phyloP scores from a whole-genome alignment of 2,888 invertebrate genomes.

The Mimachlamys varia region DNA sequence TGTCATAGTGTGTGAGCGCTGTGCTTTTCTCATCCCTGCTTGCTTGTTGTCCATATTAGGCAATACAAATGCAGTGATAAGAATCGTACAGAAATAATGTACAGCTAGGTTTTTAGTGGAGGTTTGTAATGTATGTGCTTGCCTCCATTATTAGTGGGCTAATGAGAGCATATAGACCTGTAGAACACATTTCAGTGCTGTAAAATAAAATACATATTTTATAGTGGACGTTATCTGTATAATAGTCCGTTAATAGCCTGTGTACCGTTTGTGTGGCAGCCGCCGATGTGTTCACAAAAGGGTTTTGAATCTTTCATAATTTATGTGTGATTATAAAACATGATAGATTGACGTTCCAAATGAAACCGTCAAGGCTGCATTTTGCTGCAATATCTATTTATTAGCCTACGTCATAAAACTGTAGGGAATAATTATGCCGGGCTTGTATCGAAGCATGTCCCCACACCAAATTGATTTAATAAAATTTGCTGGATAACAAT shows the following conservation, averaged over 20 bases:
- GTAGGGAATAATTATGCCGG: neutral
- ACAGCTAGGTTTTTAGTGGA: neutral
- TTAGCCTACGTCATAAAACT: neutral
- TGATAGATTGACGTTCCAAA: neutral
- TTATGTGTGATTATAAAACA: neutral
- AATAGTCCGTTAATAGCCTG: too few relatives aligned
- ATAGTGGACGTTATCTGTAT: too few relatives aligned
- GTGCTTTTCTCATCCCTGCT: neutral
- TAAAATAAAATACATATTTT: too few relatives aligned
- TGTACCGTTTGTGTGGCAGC: too few relatives aligned
- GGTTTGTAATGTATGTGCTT: too few relatives aligned
- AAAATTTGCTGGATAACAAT: conserved; percentile 3
- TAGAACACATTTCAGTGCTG: neutral
- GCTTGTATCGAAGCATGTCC: neutral
- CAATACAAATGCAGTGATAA: neutral
- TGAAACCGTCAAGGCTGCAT: neutral
- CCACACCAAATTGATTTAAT: neutral
- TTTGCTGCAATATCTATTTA: neutral
- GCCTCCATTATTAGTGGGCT: neutral
- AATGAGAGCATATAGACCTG: neutral
- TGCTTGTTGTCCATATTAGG: conserved; percentile 13
- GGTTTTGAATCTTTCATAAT: neutral
- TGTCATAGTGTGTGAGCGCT: neutral
- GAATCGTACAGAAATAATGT: neutral
- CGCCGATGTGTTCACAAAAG: too few relatives aligned